These are phyloP conservation scores for Lophius piscatorius DNA, from an alignment of 2,113 vertebrate genomes.

Conservation along the genomic window DNA sequence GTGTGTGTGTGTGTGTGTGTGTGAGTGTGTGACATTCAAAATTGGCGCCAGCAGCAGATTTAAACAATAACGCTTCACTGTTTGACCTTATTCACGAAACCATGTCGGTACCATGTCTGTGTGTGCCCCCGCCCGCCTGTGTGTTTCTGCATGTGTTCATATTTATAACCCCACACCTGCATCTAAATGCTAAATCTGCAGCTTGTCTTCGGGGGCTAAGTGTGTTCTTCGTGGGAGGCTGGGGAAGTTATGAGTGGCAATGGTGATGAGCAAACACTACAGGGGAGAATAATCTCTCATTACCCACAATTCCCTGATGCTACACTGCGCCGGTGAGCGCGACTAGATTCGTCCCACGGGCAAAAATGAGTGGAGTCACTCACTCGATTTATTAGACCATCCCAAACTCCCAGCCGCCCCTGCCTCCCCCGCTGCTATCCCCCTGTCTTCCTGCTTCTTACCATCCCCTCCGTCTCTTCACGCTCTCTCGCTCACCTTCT, in stretches of 20 bases:
- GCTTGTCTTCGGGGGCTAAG: slow-evolving; percentile 11
- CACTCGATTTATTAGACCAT: slow-evolving; percentile 80
- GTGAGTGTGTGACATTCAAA: slow-evolving; percentile 55
- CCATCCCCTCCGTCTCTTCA: slow-evolving; percentile 20
- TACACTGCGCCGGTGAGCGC: slow-evolving; percentile 52
- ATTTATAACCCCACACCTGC: slow-evolving; percentile 31
- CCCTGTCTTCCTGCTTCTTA: slow-evolving; percentile 25
- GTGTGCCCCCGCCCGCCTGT: background rate
- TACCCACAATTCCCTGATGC: slow-evolving; percentile 74
- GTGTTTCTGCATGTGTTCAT: slow-evolving; percentile 15
- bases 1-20: slow-evolving; percentile 25
- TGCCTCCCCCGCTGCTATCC: slow-evolving; percentile 51
- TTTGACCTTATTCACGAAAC: slow-evolving; percentile 61
- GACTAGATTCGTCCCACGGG: slow-evolving; percentile 76
- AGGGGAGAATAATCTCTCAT: slow-evolving; percentile 81
- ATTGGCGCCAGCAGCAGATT: slow-evolving; percentile 69
- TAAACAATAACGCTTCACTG: slow-evolving; percentile 59
- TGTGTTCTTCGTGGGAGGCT: slow-evolving; percentile 26
- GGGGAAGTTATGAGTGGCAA: slow-evolving; percentile 32
- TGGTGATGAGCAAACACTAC: slow-evolving; percentile 74
- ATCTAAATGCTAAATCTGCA: slow-evolving; percentile 24
- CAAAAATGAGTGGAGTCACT: slow-evolving; percentile 75
- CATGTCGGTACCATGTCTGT: slow-evolving; percentile 19
- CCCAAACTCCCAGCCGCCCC: slow-evolving; percentile 47
- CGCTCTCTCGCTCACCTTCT: slow-evolving; percentile 37